Evolutionary conservation across 2,797 vertebrate genomes (phyloP).

Genomic region (Characodon lateralis): DNA sequence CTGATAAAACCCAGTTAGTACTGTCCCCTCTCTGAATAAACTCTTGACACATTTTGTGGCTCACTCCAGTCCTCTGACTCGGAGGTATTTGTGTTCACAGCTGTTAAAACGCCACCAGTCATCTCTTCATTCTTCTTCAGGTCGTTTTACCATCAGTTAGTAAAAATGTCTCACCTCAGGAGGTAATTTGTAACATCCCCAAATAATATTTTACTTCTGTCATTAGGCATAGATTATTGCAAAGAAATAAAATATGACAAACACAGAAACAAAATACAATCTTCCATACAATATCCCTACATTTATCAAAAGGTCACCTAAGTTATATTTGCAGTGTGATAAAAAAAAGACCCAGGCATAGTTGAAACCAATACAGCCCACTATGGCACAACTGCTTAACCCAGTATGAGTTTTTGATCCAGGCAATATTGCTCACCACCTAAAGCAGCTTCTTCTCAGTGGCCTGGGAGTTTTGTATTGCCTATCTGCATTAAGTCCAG

Average conservation of each 20-base stretch:
- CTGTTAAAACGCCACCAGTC: background rate
- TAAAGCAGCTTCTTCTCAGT: too few species aligned
- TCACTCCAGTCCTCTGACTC: background rate
- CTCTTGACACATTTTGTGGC: background rate
- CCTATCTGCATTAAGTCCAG: too few species aligned
- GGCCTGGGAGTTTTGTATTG: too few species aligned
- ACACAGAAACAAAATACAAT: background rate
- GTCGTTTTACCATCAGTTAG: background rate
- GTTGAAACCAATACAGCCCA: background rate
- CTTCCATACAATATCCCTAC: background rate
- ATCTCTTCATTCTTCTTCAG: background rate
- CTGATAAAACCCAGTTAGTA: background rate
- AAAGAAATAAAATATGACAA: background rate
- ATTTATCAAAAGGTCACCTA: background rate
- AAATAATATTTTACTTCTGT: background rate
- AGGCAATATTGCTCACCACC: background rate
- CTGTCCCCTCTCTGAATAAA: background rate
- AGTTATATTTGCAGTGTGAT: background rate
- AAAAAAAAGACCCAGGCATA: background rate
- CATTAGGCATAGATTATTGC: background rate
- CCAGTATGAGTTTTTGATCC: background rate
- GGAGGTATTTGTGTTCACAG: background rate
- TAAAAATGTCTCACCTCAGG: background rate
- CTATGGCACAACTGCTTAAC: background rate
- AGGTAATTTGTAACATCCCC: background rate